These are phyloP conservation scores for Polypedilum pembai DNA, from an alignment of 1,140 invertebrate genomes.

Conservation along the genomic window DNA sequence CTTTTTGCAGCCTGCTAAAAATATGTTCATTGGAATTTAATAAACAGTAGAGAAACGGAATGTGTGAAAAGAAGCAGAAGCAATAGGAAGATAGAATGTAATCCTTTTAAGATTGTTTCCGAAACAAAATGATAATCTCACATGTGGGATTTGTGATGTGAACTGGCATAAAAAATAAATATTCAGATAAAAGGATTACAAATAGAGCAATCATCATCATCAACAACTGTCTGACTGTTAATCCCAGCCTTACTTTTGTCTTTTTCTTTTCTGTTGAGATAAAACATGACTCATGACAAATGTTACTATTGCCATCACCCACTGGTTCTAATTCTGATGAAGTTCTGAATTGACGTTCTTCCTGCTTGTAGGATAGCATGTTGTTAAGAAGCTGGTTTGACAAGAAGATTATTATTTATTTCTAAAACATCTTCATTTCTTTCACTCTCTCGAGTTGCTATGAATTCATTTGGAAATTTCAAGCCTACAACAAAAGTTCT, in stretches of 20 bases:
- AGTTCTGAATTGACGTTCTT: neutral
- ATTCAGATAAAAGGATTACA: conserved; percentile 18
- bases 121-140: neutral
- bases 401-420: neutral
- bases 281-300: neutral
- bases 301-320: neutral
- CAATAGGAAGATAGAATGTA: neutral
- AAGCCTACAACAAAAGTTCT: neutral
- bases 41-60: neutral
- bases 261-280: neutral
- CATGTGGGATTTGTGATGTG: neutral
- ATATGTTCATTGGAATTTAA: neutral
- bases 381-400: conserved; percentile 8
- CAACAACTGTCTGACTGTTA: neutral
- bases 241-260: neutral
- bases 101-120: conserved; percentile 17
- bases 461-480: neutral
- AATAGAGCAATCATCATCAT: neutral
- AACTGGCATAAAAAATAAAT: neutral
- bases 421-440: conserved; percentile 5
- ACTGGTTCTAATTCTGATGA: neutral
- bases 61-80: neutral
- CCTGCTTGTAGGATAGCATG: neutral
- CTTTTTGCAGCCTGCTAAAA: neutral
- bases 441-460: neutral